A percentile compares a stretch with the other conserved stretches of the same genome.
phyloP scores from a whole-genome alignment of 2,888 invertebrate species.

The Alloscopus bannaensis region DNA sequence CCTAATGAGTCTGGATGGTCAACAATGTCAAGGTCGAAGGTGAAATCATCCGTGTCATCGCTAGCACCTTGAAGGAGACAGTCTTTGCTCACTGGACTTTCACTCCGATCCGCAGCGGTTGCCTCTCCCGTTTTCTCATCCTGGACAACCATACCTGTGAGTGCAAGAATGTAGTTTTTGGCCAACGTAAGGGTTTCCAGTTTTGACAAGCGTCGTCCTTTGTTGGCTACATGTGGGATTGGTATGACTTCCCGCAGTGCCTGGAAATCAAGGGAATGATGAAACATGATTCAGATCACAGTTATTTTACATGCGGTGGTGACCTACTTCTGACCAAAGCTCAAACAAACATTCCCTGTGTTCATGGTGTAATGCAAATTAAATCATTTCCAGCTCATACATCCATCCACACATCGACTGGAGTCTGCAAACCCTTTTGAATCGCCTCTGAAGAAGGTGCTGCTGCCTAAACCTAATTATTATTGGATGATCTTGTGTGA shows the following conservation, averaged over 20 bases:
- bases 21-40: conserved; percentile 73
- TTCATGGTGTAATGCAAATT: no score
- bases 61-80: conserved; percentile 73
- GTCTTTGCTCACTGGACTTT: conserved; percentile 73
- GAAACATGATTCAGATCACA: no score
- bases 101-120: conserved; percentile 63
- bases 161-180: conserved; percentile 73
- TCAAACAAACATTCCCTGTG: no score
- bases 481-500: no score
- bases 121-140: conserved; percentile 70
- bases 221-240: conserved; percentile 73
- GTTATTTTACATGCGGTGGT: no score
- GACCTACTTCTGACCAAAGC: no score
- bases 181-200: conserved; percentile 73
- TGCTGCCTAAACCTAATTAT: no score
- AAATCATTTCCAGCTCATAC: no score
- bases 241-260: conserved; percentile 73
- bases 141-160: conserved; percentile 73
- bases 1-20: conserved; percentile 73
- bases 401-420: no score
- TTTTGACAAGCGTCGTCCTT: conserved; percentile 72
- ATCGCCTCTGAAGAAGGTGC: no score
- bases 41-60: conserved; percentile 72
- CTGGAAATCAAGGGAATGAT: no score
- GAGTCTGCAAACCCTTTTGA: no score